These are phyloP conservation scores for Electrona antarctica DNA, from an alignment of 2,113 vertebrate genomes.

Conservation along the genomic window DNA sequence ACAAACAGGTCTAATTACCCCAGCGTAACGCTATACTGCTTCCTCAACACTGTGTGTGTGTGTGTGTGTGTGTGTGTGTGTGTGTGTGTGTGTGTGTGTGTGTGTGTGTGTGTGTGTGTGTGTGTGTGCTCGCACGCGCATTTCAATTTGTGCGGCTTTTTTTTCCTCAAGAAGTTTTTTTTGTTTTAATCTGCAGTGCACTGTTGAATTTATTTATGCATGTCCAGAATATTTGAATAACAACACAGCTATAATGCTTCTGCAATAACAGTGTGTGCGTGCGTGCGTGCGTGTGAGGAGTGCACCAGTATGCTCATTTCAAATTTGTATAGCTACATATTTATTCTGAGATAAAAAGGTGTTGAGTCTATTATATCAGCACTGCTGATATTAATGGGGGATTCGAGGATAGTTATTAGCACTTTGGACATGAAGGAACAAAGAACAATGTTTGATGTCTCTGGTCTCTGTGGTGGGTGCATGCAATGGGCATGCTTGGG, in stretches of 20 bases:
- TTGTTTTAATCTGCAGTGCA: not conserved
- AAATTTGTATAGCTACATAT: no score
- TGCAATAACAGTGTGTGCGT: not conserved
- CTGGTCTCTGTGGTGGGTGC: no score
- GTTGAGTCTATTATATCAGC: not conserved
- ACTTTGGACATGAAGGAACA: not conserved
- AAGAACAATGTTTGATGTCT: no score
- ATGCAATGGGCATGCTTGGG: no score
- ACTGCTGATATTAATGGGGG: not conserved
- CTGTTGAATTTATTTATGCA: not conserved
- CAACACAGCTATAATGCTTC: not conserved
- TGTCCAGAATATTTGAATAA: not conserved
- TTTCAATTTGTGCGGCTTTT: slow-evolving; percentile 4
- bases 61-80: not conserved
- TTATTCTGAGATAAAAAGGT: no score
- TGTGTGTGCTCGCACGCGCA: not conserved
- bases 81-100: not conserved
- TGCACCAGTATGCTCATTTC: no score
- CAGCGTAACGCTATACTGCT: not conserved
- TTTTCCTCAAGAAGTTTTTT: not conserved
- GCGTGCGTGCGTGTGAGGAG: no score
- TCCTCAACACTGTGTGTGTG: not conserved
- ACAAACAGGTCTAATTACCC: slow-evolving; percentile 25
- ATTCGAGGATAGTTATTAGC: not conserved
- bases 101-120: not conserved